Evolutionary conservation across 2,113 vertebrate species (phyloP).

Genomic region (Asarcornis scutulata): DNA sequence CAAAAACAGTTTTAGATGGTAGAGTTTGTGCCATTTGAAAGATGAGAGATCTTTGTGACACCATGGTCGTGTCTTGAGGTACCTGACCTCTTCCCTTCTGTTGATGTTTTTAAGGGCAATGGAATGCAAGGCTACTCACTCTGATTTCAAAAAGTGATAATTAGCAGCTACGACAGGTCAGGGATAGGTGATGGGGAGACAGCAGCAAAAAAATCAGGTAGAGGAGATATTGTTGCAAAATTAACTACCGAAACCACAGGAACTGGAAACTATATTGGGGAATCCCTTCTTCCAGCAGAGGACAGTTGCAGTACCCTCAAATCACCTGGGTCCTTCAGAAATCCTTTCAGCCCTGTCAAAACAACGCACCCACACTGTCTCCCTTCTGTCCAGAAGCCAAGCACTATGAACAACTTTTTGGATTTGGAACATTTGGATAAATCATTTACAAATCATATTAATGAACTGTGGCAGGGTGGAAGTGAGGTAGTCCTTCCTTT

Average conservation of each 20-base stretch:
- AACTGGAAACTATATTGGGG: fast-evolving
- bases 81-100: background rate
- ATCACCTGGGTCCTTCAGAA: background rate
- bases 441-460: background rate
- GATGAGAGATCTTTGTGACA: background rate
- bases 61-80: fast-evolving
- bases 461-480: background rate
- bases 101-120: background rate
- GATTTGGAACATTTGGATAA: background rate
- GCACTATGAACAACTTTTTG: fast-evolving
- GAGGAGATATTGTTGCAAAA: background rate
- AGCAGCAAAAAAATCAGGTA: background rate
- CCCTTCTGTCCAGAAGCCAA: background rate
- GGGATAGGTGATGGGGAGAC: background rate
- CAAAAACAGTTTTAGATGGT: background rate
- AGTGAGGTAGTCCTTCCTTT: background rate
- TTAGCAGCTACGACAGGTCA: background rate
- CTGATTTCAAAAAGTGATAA: background rate
- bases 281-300: background rate
- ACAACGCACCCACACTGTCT: fast-evolving
- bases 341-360: background rate
- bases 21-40: background rate
- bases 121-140: background rate
- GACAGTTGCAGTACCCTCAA: background rate
- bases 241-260: background rate